phyloP scores from a whole-genome alignment of 2,113 vertebrate genomes.

The Dendropsophus ebraccatus region DNA sequence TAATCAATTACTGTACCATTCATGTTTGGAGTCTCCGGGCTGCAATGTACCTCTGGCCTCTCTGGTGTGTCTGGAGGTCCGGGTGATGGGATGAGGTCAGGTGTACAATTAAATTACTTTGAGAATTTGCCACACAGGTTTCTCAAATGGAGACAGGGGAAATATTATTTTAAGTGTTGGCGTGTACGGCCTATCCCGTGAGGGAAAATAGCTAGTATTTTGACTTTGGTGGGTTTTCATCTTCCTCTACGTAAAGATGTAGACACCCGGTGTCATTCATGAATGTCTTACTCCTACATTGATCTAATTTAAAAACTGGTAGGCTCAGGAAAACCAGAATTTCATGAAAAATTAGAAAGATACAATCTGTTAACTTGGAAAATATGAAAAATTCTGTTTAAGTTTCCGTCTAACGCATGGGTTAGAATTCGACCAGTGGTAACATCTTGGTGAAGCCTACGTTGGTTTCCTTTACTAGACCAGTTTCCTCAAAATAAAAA shows the following conservation, averaged over 20 bases:
- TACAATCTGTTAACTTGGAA: too few species aligned
- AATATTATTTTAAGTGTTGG: conserved; percentile 36
- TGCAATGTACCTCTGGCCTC: conserved; percentile 7
- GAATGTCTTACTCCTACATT: not conserved
- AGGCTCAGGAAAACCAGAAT: too few species aligned
- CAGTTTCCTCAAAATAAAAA: too few species aligned
- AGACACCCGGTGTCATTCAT: not conserved
- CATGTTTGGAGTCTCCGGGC: conserved; percentile 6
- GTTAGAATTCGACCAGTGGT: too few species aligned
- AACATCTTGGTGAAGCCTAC: too few species aligned
- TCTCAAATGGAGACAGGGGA: conserved; percentile 14
- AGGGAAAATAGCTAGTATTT: not conserved
- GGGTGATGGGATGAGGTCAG: conserved; percentile 26
- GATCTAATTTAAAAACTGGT: too few species aligned
- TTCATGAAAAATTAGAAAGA: too few species aligned
- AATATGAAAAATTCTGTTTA: too few species aligned
- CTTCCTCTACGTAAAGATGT: not conserved
- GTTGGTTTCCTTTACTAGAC: too few species aligned
- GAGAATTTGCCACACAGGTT: conserved; percentile 1
- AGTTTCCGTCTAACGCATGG: too few species aligned
- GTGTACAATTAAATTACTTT: conserved; percentile 31
- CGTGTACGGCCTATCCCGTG: not conserved
- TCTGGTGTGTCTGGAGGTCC: conserved; percentile 21
- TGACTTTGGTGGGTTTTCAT: not conserved
- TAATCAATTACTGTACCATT: conserved; percentile 51